Evolutionary conservation across 37 sponge, comb jelly and placozoan genomes (phyloP).

Genomic region (Aphrocallistes beatrix): DNA sequence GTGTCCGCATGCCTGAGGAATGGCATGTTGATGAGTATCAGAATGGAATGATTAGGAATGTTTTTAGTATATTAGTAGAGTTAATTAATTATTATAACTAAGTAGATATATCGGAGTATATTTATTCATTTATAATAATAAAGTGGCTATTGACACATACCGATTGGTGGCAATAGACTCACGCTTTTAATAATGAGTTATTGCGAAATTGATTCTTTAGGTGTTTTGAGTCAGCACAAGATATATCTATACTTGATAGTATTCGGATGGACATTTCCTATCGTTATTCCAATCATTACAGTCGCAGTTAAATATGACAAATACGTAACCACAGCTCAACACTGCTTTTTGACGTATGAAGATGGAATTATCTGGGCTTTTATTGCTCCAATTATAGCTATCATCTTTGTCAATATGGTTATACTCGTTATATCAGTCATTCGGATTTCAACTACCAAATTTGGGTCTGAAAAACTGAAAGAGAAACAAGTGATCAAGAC

Average conservation of each 20-base stretch:
- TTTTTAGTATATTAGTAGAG: too few species aligned
- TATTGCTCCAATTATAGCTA: not conserved
- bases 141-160: too few species aligned
- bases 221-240: not conserved
- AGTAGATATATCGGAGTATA: too few species aligned
- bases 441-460: not conserved
- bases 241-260: not conserved
- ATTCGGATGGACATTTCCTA: not conserved
- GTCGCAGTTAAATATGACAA: not conserved
- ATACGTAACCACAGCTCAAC: not conserved
- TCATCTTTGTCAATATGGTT: not conserved
- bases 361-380: constrained; percentile 5
- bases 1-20: too few species aligned
- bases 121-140: too few species aligned
- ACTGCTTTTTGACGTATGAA: constrained; percentile 5
- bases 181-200: too few species aligned
- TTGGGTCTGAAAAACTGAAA: not conserved
- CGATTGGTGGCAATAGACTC: too few species aligned
- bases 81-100: too few species aligned
- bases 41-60: too few species aligned
- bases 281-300: constrained; percentile 1
- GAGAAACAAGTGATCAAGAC: not conserved
- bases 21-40: too few species aligned
- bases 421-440: not conserved
- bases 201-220: too few species aligned